Conservation (phyloP, 2,888 invertebrate species). For the Meta bourneti region DNA sequence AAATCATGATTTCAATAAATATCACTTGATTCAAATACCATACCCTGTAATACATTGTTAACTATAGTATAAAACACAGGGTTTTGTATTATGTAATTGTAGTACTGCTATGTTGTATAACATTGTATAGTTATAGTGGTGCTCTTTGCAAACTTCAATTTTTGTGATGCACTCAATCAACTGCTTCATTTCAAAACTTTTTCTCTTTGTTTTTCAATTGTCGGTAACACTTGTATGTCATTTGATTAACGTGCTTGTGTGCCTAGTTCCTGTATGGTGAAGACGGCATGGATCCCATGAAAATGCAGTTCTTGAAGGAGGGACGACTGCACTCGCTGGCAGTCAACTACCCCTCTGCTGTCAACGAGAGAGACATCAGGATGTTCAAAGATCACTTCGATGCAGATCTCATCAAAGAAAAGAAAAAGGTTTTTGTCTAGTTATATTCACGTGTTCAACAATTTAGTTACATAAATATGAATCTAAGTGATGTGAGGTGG, state of each 20-base stretch:
- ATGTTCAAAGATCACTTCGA: constrained; percentile 83
- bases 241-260: constrained; percentile 19
- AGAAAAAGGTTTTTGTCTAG: constrained; percentile 82
- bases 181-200: too few relatives aligned
- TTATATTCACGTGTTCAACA: not conserved
- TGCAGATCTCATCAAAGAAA: constrained; percentile 83
- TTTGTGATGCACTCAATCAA: too few relatives aligned
- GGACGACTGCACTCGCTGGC: constrained; percentile 90
- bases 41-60: too few relatives aligned
- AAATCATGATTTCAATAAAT: too few relatives aligned
- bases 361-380: constrained; percentile 84
- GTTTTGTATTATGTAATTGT: too few relatives aligned
- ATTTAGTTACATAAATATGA: not conserved
- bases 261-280: constrained; percentile 92
- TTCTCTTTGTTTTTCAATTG: too few relatives aligned
- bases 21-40: too few relatives aligned
- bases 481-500: not conserved
- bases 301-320: constrained; percentile 90
- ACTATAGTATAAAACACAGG: too few relatives aligned
- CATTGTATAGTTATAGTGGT: too few relatives aligned
- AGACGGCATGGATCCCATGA: constrained; percentile 88
- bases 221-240: not conserved
- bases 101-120: too few relatives aligned
- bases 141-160: too few relatives aligned
- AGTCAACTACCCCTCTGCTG: constrained; percentile 88